phyloP scores from a whole-genome alignment of 92 coral and sea anemone genomes.

The Phenganax stokvisi region DNA sequence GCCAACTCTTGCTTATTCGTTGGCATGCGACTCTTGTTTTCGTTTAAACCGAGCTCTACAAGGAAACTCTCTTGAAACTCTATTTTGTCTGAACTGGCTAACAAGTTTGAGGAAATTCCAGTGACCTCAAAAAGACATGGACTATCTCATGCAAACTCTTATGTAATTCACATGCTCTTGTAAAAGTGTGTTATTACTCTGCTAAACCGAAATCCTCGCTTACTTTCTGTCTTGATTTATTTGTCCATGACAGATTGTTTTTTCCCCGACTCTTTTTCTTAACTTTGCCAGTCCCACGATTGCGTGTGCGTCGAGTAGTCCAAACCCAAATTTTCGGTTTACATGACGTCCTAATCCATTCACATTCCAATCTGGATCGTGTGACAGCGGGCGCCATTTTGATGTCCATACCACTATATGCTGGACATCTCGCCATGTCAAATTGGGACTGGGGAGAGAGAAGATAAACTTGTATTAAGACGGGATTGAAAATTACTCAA shows the following conservation, averaged over 20 bases:
- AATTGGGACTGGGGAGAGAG: conserved; percentile 61
- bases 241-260: conserved; percentile 88
- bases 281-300: conserved; percentile 72
- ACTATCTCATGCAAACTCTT: no score
- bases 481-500: background rate
- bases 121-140: no score
- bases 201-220: conserved; percentile 19
- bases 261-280: conserved; percentile 70
- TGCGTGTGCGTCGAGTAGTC: conserved; percentile 87
- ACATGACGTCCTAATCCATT: conserved; percentile 85
- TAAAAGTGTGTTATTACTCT: no score
- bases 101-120: no score
- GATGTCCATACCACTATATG: conserved; percentile 96
- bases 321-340: conserved; percentile 91
- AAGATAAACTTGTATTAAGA: background rate
- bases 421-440: conserved; percentile 94
- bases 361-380: conserved; percentile 83
- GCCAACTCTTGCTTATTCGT: no score
- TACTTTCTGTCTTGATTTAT: conserved; percentile 93
- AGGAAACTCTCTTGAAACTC: no score
- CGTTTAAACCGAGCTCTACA: no score
- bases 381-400: conserved; percentile 83
- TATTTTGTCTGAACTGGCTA: no score
- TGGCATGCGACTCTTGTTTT: no score
- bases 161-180: no score